Evolutionary conservation across 2,888 invertebrate genomes (phyloP).

Genomic region (Phortica magna): DNA sequence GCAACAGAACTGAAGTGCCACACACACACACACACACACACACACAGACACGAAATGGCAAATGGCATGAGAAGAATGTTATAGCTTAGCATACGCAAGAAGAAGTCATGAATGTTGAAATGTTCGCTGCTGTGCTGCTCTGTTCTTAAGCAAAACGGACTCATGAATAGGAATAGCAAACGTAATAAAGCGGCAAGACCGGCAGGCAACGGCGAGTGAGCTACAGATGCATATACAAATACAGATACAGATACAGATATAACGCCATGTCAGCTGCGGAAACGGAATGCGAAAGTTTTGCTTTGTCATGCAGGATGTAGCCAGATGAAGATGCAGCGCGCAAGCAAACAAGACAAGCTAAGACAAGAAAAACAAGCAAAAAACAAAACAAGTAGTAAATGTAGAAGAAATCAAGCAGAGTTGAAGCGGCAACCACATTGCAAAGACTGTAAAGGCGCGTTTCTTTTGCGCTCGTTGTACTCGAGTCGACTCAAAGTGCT

Average conservation of each 20-base stretch:
- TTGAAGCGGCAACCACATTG: constrained; percentile 1
- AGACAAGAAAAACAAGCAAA: neutral
- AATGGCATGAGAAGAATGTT: neutral
- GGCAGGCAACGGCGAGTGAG: neutral
- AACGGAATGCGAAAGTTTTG: constrained; percentile 63
- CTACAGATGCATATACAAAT: neutral
- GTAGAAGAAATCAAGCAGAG: neutral
- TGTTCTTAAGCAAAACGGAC: neutral
- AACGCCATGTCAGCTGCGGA: constrained; percentile 34
- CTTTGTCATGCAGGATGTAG: constrained; percentile 26
- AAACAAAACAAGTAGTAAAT: neutral
- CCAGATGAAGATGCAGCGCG: neutral
- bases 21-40: neutral
- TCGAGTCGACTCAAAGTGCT: constrained; percentile 12
- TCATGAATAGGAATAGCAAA: neutral
- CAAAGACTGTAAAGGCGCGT: neutral
- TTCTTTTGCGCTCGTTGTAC: neutral
- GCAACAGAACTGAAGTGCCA: neutral
- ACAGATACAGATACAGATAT: neutral
- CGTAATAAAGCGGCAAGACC: neutral
- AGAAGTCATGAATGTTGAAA: neutral
- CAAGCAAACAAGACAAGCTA: neutral
- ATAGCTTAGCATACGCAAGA: neutral
- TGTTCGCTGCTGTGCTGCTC: no score
- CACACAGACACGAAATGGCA: neutral